Evolutionary conservation across 2,113 vertebrate genomes (phyloP).

Genomic region (Erinaceus europaeus): DNA sequence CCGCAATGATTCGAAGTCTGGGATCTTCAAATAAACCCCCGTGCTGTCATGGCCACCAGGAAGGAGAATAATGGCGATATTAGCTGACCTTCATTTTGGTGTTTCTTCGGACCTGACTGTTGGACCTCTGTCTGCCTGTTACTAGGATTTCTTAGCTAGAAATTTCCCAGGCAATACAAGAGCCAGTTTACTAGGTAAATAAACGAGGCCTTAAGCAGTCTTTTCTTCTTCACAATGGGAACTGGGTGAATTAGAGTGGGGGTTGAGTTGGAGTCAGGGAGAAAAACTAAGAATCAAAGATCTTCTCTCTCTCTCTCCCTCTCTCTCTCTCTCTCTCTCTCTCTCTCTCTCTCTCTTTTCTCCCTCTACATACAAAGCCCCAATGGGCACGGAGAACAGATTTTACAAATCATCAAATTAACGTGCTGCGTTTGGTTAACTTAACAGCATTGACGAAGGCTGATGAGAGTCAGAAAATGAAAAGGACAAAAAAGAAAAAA

Average conservation of each 20-base stretch:
- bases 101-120: conserved; percentile 94
- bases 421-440: neutral
- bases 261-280: neutral
- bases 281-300: neutral
- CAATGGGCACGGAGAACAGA: neutral
- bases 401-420: neutral
- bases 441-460: neutral
- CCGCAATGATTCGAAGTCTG: conserved; percentile 93
- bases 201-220: conserved; percentile 81
- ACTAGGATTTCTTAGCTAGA: conserved; percentile 92
- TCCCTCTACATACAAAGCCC: neutral
- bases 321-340: neutral
- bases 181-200: conserved; percentile 92
- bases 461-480: neutral
- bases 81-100: conserved; percentile 95
- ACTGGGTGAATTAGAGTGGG: neutral
- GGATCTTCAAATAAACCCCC: conserved; percentile 99
- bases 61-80: conserved; percentile 96
- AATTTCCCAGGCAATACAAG: conserved; percentile 87
- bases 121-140: conserved; percentile 90
- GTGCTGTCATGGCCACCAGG: conserved; percentile 97
- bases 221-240: conserved; percentile 79
- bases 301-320: neutral
- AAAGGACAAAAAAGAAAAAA: neutral
- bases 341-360: neutral